Conservation (phyloP, 1,140 invertebrate species). For the Drosophila subpulchrella region DNA sequence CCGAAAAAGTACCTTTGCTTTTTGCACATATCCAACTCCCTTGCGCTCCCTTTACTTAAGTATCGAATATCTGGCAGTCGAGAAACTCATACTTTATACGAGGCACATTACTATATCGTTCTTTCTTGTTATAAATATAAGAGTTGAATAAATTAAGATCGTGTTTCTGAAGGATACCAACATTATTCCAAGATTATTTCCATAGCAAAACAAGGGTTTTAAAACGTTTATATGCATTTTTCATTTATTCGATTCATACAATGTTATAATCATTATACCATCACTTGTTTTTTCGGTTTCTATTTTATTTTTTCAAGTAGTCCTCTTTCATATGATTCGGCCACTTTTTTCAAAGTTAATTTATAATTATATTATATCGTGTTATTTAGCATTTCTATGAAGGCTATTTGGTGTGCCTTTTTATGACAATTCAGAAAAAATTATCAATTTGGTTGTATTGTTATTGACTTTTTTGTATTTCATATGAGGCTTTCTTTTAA, state of each 20-base stretch:
- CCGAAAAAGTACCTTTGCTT: too few species aligned
- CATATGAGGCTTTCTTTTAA: slow-evolving; percentile 27
- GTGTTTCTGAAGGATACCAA: too few species aligned
- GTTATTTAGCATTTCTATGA: slow-evolving; percentile 57
- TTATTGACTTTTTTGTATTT: slow-evolving; percentile 47
- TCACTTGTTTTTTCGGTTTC: slow-evolving; percentile 57
- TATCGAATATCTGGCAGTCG: too few species aligned
- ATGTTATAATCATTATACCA: slow-evolving; percentile 66
- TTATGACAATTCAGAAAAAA: slow-evolving; percentile 65
- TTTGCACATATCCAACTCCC: too few species aligned
- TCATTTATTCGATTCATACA: slow-evolving; percentile 79
- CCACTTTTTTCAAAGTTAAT: slow-evolving; percentile 36
- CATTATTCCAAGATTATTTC: neutral
- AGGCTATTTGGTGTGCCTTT: slow-evolving; percentile 79
- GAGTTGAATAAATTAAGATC: too few species aligned
- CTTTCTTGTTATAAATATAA: too few species aligned
- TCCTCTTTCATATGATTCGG: slow-evolving; percentile 47
- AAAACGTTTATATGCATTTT: slow-evolving; percentile 83
- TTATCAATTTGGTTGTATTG: slow-evolving; percentile 42
- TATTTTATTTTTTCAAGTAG: slow-evolving; percentile 44
- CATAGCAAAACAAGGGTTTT: slow-evolving; percentile 28
- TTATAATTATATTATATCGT: slow-evolving; percentile 63
- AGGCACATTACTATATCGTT: too few species aligned
- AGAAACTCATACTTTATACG: too few species aligned
- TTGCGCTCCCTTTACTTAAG: too few species aligned